Base-by-base conservation (phyloP, 2,888 invertebrate species). In the Auanema freiburgensis region DNA sequence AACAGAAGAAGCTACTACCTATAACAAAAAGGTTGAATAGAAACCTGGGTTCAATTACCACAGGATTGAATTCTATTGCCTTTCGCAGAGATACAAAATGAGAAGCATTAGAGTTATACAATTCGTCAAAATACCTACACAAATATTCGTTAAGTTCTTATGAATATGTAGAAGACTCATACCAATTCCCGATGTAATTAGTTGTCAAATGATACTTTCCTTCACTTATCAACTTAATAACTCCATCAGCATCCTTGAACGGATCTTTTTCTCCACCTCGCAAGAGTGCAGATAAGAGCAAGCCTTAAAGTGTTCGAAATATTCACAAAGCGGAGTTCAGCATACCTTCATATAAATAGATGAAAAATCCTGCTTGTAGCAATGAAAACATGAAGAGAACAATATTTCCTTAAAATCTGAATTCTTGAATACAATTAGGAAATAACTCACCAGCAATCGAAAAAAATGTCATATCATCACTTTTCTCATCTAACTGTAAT, bases 401-500 rank as follows among this genome's bases (percentile, higher is more conserved):
- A 10, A 74, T 61, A 18, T 69, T 68, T n/a, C 75, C 67, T 60
- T 16, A 54, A 53, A 51, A 33, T n/a, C n/a, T n/a, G n/a, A n/a
- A n/a, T n/a, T n/a, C n/a, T n/a, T n/a, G n/a, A n/a, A n/a, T n/a
- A n/a, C 0, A 5, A 44, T 14, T 6, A 40, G 14, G 14, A 18
- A n/a, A 8, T 12, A 59, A 53, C 40, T 14, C 23, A 49, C 59
- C 71, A 21, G 61, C 63, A 4, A 71, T 18, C 1, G 68, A 68
- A 52, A 57, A 68, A 42, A 72, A 72, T 12, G 57, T 8, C 66
- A 74, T 68, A 44, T 73, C 65, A 5, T 73, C 69, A 50, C 64
- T 71, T 51, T 66, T 62, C 50, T 79, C 79, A 52, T 77, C 75
- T 21, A 79, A 57, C 65, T 79, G 79, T 14, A 79, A 46, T 43